Evolutionary conservation across 2,113 vertebrate species (phyloP).

Genomic region (Clarias macrocephalus): DNA sequence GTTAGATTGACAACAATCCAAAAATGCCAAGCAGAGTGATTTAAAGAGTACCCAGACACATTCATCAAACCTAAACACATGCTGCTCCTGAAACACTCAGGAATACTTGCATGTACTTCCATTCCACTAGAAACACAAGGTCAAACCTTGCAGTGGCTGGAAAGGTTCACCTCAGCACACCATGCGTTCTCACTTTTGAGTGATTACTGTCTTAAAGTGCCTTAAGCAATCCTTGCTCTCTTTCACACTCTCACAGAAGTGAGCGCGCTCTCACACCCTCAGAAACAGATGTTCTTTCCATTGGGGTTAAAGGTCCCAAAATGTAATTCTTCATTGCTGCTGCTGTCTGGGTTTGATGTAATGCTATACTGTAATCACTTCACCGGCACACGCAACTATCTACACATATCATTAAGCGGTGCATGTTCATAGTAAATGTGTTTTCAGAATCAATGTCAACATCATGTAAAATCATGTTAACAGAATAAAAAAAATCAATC

Average conservation of each 20-base stretch:
- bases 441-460: background rate
- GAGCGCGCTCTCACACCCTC: background rate
- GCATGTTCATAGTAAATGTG: background rate
- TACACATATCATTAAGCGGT: background rate
- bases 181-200: background rate
- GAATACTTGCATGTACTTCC: slow-evolving; percentile 17
- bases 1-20: background rate
- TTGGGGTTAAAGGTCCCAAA: background rate
- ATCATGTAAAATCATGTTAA: background rate
- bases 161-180: slow-evolving; percentile 12
- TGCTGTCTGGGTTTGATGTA: slow-evolving; percentile 13
- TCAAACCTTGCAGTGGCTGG: background rate
- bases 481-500: too few relatives aligned
- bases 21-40: background rate
- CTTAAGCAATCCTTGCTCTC: background rate
- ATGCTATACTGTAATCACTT: slow-evolving; percentile 8
- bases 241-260: background rate
- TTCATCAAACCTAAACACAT: slow-evolving; percentile 29
- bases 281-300: slow-evolving; percentile 19
- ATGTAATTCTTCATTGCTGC: slow-evolving; percentile 13
- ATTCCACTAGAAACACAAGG: background rate
- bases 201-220: slow-evolving; percentile 21
- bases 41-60: slow-evolving; percentile 9
- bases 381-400: background rate
- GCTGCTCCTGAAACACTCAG: slow-evolving; percentile 32